Percentiles rank a stretch among this genome's conserved stretches.
These are phyloP conservation scores for Homarus americanus DNA, from an alignment of 1,140 invertebrate species.

Conservation along the genomic window DNA sequence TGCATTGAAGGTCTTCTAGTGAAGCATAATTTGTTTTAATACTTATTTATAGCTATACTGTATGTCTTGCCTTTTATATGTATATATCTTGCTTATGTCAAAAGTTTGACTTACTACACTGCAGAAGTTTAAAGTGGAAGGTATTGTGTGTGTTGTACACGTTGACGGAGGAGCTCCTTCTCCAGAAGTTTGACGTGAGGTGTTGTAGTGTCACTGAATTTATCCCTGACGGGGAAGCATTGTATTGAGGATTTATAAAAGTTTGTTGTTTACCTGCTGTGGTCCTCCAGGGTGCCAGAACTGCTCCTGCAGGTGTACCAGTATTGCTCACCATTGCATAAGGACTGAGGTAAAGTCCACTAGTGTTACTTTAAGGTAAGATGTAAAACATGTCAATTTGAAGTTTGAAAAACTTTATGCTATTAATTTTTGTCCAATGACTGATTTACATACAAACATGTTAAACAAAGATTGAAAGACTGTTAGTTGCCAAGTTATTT, in stretches of 20 bases:
- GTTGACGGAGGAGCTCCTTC: background rate
- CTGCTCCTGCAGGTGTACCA: slow-evolving; percentile 9
- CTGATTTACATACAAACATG: background rate
- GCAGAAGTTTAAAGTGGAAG: too few relatives aligned
- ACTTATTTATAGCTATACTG: background rate
- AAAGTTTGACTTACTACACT: too few relatives aligned
- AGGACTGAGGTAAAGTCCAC: slow-evolving; percentile 4
- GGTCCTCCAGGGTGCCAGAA: slow-evolving; percentile 19
- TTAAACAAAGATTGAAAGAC: background rate
- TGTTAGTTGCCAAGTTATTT: background rate
- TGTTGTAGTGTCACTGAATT: background rate
- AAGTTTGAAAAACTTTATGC: slow-evolving; percentile 21
- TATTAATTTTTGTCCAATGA: background rate
- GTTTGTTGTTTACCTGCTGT: background rate
- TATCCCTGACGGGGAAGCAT: slow-evolving; percentile 8
- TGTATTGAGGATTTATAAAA: background rate
- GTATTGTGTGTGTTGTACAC: background rate
- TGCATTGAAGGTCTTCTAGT: background rate
- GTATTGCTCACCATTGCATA: slow-evolving; percentile 25
- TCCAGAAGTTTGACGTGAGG: background rate
- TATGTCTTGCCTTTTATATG: background rate
- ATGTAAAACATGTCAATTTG: slow-evolving; percentile 6
- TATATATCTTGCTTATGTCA: too few relatives aligned
- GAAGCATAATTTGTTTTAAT: background rate
- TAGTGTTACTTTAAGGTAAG: slow-evolving; percentile 28